Percentiles rank a stretch among this genome's conserved stretches.
These are phyloP conservation scores for Typhlichthys subterraneus DNA, from an alignment of 2,797 vertebrate species.

Conservation along the genomic window DNA sequence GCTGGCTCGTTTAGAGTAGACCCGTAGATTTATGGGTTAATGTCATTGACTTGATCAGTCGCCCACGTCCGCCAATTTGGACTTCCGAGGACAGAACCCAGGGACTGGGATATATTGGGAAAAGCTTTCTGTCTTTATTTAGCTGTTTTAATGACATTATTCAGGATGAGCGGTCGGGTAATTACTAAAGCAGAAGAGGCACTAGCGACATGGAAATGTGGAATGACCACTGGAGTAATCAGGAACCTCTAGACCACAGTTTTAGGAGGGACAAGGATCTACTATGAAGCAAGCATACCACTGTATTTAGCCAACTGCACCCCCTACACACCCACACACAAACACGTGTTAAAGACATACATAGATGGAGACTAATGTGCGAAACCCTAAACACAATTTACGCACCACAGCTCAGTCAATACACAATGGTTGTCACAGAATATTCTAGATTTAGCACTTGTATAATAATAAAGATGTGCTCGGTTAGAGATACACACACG, in stretches of 20 bases:
- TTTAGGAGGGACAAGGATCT: constrained; percentile 46
- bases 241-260: constrained; percentile 53
- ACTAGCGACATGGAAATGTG: constrained; percentile 49
- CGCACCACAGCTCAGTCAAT: no score
- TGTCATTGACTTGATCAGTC: constrained; percentile 25
- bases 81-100: constrained; percentile 58
- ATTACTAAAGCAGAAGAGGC: constrained; percentile 59
- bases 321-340: constrained; percentile 28
- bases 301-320: constrained; percentile 18
- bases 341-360: not conserved
- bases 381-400: not conserved
- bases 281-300: constrained; percentile 20
- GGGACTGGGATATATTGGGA: constrained; percentile 45
- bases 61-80: constrained; percentile 43
- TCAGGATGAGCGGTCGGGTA: constrained; percentile 32
- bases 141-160: constrained; percentile 55
- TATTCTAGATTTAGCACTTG: no score
- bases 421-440: no score
- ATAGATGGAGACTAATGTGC: no score
- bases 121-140: constrained; percentile 51
- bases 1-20: not conserved
- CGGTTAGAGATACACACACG: no score
- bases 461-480: no score
- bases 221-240: constrained; percentile 42
- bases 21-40: not conserved